These are phyloP conservation scores for Puffinus mauretanicus DNA, from an alignment of 2,113 vertebrate genomes.

Conservation along the genomic window DNA sequence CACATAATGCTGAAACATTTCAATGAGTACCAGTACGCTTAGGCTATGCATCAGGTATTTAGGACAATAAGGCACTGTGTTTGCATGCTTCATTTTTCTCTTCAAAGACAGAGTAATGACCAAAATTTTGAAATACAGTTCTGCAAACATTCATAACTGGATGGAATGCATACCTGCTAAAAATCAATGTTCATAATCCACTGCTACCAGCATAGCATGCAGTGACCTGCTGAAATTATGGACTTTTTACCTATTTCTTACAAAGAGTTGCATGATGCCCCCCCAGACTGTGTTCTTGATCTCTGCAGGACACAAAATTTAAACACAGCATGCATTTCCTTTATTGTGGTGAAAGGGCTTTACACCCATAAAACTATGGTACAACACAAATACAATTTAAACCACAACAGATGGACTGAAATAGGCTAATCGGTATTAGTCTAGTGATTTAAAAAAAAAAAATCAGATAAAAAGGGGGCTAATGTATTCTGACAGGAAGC, in stretches of 20 bases:
- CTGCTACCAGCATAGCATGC: not conserved
- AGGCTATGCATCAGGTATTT: not conserved
- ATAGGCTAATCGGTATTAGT: slow-evolving; percentile 78
- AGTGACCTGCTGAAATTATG: not conserved
- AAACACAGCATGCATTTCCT: not conserved
- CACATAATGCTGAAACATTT: not conserved
- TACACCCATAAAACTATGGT: slow-evolving; percentile 15
- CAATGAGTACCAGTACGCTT: not conserved
- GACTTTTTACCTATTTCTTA: not conserved
- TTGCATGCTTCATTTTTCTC: not conserved
- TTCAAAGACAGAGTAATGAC: not conserved
- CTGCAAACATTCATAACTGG: not conserved
- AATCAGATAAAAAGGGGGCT: slow-evolving; percentile 68
- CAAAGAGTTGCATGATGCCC: not conserved
- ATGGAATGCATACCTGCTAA: not conserved
- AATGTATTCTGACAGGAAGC: slow-evolving; percentile 75
- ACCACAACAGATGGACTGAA: slow-evolving; percentile 64
- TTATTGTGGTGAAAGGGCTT: slow-evolving; percentile 36
- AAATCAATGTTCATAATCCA: not conserved
- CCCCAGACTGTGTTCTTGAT: not conserved
- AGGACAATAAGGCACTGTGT: not conserved
- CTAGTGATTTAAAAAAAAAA: slow-evolving; percentile 66
- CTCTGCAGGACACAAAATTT: not conserved
- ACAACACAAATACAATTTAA: slow-evolving; percentile 51
- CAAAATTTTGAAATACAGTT: not conserved